Evolutionary conservation across 2,888 invertebrate species (phyloP), one percentile per base, ranked within the genome.

Genomic region (Plemyria rubiginata): DNA sequence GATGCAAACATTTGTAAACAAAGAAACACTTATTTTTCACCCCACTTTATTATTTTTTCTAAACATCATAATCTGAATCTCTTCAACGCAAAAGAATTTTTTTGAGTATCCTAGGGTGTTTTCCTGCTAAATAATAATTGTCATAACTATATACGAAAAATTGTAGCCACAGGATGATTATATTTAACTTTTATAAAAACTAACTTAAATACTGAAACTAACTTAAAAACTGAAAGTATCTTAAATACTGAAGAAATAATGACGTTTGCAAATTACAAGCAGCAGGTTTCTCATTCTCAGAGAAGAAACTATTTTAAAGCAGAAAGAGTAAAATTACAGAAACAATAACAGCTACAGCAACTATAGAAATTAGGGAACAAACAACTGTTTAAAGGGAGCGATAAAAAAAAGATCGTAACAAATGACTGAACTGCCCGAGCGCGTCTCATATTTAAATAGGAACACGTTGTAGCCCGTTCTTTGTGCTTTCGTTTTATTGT

Each of bases 381-480:
- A 80, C 81, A 81, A 78, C 72, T 64, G 59, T 65, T 65, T 56
- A 71, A 80, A 82, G 81, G 83, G 85, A 76, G 78, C 77, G 70
- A 76, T 81, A 82, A 84, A 84, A 85, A 85, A 87, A 87, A 84
- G 81, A 77, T 73, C 69, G 74, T 85, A 86, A 90, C 87, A 90
- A 90, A 91, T 87, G 85, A 86, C 77, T 85, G 73, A 68, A 83
- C 86, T 89, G 88, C 80, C 87, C 90, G 80, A 80, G 81, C 77
- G 80, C 78, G 85, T 78, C 80, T 79, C 80, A 81, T 79, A 89
- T 88, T 89, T 85, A 85, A 89, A 86, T 86, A 82, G 85, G 84
- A 87, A 89, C 88, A 87, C 73, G 87, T 84, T 86, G 85, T 86
- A 88, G 90, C 91, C 92, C 92, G 90, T 90, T 86, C 85, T 79